Evolutionary conservation across 2,113 vertebrate species (phyloP).

Genomic region (Cyanoliseus patagonus): DNA sequence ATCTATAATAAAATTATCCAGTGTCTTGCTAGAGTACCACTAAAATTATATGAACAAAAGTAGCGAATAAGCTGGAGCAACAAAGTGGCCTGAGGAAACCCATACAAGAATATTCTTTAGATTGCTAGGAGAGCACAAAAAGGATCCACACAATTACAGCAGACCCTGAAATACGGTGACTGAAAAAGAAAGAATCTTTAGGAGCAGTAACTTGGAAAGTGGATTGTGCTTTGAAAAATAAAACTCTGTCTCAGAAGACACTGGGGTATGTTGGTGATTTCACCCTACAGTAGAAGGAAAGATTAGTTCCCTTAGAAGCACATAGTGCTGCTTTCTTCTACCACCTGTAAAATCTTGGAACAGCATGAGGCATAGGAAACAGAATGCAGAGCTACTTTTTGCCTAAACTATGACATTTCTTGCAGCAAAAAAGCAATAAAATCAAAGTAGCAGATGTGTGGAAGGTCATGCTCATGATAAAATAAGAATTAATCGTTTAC

Average conservation of each 20-base stretch:
- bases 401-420: not conserved
- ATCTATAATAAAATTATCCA: not conserved
- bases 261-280: not conserved
- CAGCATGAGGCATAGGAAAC: not conserved
- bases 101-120: not conserved
- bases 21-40: not conserved
- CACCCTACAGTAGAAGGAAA: not conserved
- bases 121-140: not conserved
- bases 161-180: not conserved
- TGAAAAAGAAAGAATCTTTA: not conserved
- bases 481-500: not conserved
- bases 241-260: not conserved
- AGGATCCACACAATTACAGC: not conserved
- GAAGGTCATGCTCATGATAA: not conserved
- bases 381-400: not conserved
- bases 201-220: not conserved
- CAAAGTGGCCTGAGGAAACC: not conserved
- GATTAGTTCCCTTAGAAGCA: not conserved
- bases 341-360: not conserved
- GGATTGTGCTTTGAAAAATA: not conserved
- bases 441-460: not conserved
- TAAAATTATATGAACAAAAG: not conserved
- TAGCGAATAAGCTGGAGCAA: not conserved
- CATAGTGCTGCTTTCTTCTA: not conserved
- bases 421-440: not conserved